These are phyloP conservation scores for Garrulus glandarius DNA, from an alignment of 2,797 vertebrate genomes.

Conservation along the genomic window DNA sequence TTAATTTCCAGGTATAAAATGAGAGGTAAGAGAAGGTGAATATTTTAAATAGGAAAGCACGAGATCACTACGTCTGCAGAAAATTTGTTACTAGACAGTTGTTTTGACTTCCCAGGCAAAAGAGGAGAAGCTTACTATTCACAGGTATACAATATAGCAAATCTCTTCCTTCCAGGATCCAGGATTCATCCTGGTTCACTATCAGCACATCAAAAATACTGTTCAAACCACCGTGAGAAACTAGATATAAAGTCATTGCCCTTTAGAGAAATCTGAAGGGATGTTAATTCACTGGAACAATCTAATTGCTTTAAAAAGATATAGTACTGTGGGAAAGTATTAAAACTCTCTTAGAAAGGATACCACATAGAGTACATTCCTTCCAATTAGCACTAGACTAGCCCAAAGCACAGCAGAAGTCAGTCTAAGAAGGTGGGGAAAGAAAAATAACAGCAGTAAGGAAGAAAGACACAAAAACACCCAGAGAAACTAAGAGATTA, in stretches of 20 bases:
- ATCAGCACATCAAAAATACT: background rate
- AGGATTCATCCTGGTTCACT: background rate
- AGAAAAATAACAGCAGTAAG: background rate
- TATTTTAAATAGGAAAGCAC: background rate
- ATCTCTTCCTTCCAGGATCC: background rate
- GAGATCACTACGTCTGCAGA: background rate
- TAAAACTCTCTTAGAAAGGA: background rate
- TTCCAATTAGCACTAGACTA: background rate
- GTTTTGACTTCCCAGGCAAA: background rate
- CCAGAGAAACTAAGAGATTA: background rate
- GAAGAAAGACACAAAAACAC: background rate
- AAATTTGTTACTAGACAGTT: background rate
- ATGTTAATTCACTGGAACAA: background rate
- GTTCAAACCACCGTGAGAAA: background rate
- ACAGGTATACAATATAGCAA: background rate
- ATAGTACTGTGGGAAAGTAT: background rate
- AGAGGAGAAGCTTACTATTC: background rate
- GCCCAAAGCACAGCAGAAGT: background rate
- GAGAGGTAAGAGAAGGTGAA: background rate
- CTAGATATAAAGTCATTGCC: background rate
- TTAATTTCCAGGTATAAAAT: background rate
- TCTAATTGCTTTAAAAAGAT: background rate
- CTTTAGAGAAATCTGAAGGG: background rate
- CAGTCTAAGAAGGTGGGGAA: background rate
- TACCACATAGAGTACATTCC: background rate